Evolutionary conservation across 2,113 vertebrate species (phyloP).

Genomic region (Corydoras sp.): DNA sequence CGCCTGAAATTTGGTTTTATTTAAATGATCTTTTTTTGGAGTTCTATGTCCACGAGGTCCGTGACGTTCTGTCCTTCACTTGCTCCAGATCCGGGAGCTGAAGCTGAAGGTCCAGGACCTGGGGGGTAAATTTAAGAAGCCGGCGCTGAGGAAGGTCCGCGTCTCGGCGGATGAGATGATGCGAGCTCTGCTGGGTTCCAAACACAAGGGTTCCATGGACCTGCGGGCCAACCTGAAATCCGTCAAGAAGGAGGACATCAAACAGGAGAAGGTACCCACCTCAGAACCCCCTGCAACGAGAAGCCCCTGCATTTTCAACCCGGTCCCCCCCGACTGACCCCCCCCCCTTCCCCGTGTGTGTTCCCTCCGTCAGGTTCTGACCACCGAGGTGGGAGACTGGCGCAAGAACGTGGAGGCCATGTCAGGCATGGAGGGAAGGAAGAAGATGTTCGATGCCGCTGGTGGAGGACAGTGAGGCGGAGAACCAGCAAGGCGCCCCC

Average conservation of each 20-base stretch:
- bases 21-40: too few species aligned
- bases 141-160: slow-evolving; percentile 70
- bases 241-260: slow-evolving; percentile 83
- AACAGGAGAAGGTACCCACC: slow-evolving; percentile 62
- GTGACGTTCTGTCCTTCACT: background rate
- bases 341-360: background rate
- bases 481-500: too few species aligned
- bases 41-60: too few species aligned
- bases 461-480: slow-evolving; percentile 53
- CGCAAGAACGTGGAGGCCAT: slow-evolving; percentile 98
- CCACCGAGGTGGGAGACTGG: slow-evolving; percentile 88
- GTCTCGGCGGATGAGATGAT: slow-evolving; percentile 83
- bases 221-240: slow-evolving; percentile 82
- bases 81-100: slow-evolving; percentile 72
- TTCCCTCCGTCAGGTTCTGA: slow-evolving; percentile 72
- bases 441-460: slow-evolving; percentile 91
- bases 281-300: too few species aligned
- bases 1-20: too few species aligned
- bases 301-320: too few species aligned
- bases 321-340: background rate
- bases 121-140: slow-evolving; percentile 80
- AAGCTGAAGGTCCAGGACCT: slow-evolving; percentile 79
- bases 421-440: slow-evolving; percentile 98
- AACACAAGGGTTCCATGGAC: slow-evolving; percentile 86
- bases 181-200: slow-evolving; percentile 79